Evolutionary conservation across 1,140 invertebrate genomes (phyloP).

Genomic region (Colletes latitarsis): DNA sequence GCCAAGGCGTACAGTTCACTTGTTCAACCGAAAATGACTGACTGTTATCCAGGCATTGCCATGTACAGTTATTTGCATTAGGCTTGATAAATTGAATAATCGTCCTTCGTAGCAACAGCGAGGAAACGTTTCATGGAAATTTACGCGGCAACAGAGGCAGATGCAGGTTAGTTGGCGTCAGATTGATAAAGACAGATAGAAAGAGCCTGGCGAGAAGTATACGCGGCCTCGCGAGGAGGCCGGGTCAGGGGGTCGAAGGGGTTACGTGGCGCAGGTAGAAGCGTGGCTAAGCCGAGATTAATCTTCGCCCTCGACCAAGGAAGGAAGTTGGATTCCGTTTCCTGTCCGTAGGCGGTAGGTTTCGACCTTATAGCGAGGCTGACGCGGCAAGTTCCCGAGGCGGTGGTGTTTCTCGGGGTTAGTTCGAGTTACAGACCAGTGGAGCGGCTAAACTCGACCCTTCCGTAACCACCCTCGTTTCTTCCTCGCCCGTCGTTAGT

Average conservation of each 20-base stretch:
- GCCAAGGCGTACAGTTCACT: too few species aligned
- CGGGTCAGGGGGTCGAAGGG: slow-evolving; percentile 9
- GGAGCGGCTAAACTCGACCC: slow-evolving; percentile 77
- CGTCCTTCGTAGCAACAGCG: not conserved
- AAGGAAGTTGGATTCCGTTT: slow-evolving; percentile 79
- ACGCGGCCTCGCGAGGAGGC: slow-evolving; percentile 2
- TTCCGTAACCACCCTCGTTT: slow-evolving; percentile 59
- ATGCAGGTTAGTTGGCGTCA: not conserved
- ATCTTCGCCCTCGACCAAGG: slow-evolving; percentile 73
- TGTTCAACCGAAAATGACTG: too few species aligned
- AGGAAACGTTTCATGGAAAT: slow-evolving; percentile 4
- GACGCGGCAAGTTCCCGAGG: slow-evolving; percentile 74
- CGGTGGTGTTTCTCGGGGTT: slow-evolving; percentile 73
- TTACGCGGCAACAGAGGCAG: not conserved
- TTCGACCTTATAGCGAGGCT: slow-evolving; percentile 66
- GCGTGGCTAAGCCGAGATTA: slow-evolving; percentile 67
- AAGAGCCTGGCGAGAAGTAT: slow-evolving; percentile 7
- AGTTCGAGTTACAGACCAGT: slow-evolving; percentile 78
- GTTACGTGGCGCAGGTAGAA: slow-evolving; percentile 41
- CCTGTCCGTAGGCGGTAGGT: slow-evolving; percentile 69
- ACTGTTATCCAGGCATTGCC: too few species aligned
- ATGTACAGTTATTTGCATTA: too few species aligned
- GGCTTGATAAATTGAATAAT: not conserved
- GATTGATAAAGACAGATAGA: slow-evolving; percentile 39
- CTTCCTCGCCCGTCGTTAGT: slow-evolving; percentile 40